Evolutionary conservation across 2,113 vertebrate genomes (phyloP), one percentile per base, ranked within the genome.

Genomic region (Aramus guarauna): DNA sequence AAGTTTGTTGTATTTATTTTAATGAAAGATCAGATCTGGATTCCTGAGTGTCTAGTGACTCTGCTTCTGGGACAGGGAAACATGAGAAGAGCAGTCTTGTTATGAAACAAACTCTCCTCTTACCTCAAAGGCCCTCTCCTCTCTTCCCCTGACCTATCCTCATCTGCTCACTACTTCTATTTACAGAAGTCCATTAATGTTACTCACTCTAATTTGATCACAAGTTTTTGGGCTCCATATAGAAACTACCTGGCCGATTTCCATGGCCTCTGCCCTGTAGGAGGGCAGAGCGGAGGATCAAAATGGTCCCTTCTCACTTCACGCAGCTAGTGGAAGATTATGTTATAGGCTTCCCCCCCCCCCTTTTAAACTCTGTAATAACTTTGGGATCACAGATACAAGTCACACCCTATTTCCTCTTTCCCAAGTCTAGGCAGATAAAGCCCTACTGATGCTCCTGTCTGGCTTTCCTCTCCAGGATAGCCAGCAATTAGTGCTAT

Each of bases 51-150:
- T 96, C 79, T 94, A 95, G 93, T 94, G 87, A 91, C 92, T 87
- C 84, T 87, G 71, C 77, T 85, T 72, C 86, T 92, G 87, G 91
- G 89, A 89, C 67, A 90, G 45, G 48, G 97, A 97, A 97, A 97
- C 80, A 90, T 0, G 97, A 97, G 96, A 97, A 95, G 97, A 97
- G 81, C 94, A 96, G n/a, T 93, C 79, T 91, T 95, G 84, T 97
- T 97, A 97, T 94, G 96, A 97, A 98, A 97, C 95, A 87, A 82
- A 96, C 47, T 96, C 93, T 96, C 88, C 78, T 68, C 81, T 97
- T 78, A 96, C 68, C 91, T 92, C 66, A 81, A 75, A 96, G 73
- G 87, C 96, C 97, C 97, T 92, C 71, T 90, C 37, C 93, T 91
- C 94, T 95, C 93, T 96, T 97, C 69, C 89, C 92, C 58, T 96